phyloP scores from a whole-genome alignment of 2,797 vertebrate species.

The Myotis vivesi region DNA sequence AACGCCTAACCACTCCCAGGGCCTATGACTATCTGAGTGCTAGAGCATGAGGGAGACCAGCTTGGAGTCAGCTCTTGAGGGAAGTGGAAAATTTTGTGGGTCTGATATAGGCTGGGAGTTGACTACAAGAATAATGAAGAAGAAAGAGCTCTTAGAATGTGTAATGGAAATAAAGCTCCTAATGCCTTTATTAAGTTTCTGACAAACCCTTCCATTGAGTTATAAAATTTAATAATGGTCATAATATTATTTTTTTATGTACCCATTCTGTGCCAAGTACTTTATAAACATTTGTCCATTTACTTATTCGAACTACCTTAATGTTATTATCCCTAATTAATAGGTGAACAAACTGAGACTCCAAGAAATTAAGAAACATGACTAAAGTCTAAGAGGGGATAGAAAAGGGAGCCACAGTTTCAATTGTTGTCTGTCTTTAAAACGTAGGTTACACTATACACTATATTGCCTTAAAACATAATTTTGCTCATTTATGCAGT shows the following conservation, averaged over 20 bases:
- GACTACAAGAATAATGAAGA: neutral
- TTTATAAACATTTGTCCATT: neutral
- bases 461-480: neutral
- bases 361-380: neutral
- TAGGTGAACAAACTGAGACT: neutral
- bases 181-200: neutral
- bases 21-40: neutral
- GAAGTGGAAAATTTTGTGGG: neutral
- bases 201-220: neutral
- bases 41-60: neutral
- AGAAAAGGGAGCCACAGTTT: neutral
- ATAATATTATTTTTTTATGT: neutral
- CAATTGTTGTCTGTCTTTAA: neutral
- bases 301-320: neutral
- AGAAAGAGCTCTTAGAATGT: neutral
- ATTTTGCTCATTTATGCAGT: neutral
- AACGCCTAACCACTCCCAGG: neutral
- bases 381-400: neutral
- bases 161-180: neutral
- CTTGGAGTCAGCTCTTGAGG: neutral
- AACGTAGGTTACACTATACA: neutral
- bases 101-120: neutral
- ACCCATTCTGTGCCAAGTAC: neutral
- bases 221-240: neutral
- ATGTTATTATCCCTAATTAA: neutral